Evolutionary conservation across 2,888 invertebrate species (phyloP).

Genomic region (Acleris emargana): DNA sequence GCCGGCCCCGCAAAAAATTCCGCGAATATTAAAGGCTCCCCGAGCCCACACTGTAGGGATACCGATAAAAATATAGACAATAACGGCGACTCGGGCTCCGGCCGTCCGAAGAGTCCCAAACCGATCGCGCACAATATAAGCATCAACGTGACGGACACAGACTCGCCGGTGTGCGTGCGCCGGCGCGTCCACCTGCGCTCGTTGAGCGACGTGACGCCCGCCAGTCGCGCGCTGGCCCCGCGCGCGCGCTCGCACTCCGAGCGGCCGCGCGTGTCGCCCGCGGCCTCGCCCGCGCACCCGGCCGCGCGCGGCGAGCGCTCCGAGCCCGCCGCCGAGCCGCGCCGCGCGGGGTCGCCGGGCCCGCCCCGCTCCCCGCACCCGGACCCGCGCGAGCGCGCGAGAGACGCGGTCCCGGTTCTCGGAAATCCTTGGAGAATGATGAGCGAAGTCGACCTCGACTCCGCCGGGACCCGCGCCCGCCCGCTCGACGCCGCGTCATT

Average conservation of each 20-base stretch:
- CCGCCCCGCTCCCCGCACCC: constrained; percentile 41
- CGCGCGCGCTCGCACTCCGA: constrained; percentile 75
- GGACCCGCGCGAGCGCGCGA: constrained; percentile 40
- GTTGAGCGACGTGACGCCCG: constrained; percentile 75
- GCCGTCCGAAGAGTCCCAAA: constrained; percentile 48
- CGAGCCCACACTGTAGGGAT: constrained; percentile 55
- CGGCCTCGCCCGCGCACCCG: constrained; percentile 52
- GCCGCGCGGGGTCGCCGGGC: constrained; percentile 50
- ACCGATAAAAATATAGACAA: constrained; percentile 54
- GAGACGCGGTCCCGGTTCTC: constrained; percentile 47
- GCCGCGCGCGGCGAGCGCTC: constrained; percentile 56
- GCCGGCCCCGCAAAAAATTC: constrained; percentile 80
- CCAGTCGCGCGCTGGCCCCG: constrained; percentile 62
- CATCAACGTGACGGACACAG: constrained; percentile 74
- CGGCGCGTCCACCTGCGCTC: constrained; percentile 77
- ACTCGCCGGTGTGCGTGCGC: constrained; percentile 69
- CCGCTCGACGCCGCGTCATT: constrained; percentile 43
- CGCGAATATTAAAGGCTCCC: constrained; percentile 53
- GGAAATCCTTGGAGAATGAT: constrained; percentile 69
- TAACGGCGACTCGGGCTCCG: constrained; percentile 44
- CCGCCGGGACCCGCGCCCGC: constrained; percentile 28
- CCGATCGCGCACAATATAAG: constrained; percentile 63
- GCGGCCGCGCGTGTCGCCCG: constrained; percentile 62
- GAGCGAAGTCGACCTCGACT: constrained; percentile 59
- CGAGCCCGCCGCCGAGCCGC: constrained; percentile 49